Percentiles rank a stretch among this genome's conserved stretches.
phyloP scores from a whole-genome alignment of 2,113 vertebrate genomes.

The Melospiza georgiana region DNA sequence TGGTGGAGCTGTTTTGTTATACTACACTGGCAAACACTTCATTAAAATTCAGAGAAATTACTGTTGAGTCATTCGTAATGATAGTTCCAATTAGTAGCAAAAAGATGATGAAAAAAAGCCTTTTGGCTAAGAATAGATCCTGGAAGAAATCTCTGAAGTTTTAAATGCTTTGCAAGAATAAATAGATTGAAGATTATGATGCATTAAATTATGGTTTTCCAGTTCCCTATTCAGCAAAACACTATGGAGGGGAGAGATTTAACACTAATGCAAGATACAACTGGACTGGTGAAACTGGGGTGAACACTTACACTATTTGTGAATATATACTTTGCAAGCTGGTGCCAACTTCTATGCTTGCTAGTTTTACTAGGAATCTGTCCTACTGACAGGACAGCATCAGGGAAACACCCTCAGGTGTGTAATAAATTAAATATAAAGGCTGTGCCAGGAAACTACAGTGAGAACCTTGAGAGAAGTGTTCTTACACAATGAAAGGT shows the following conservation, averaged over 20 bases:
- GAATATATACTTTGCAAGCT: not conserved
- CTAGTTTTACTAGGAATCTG: not conserved
- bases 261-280: not conserved
- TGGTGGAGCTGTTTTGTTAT: not conserved
- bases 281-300: not conserved
- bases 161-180: not conserved
- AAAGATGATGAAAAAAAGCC: not conserved
- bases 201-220: not conserved
- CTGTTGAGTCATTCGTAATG: not conserved
- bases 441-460: not conserved
- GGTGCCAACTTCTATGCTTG: not conserved
- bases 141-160: not conserved
- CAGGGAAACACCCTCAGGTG: not conserved
- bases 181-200: not conserved
- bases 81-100: not conserved
- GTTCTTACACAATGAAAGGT: not conserved
- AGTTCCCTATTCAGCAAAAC: not conserved
- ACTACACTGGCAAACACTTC: not conserved
- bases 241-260: not conserved
- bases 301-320: not conserved
- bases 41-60: conserved; percentile 23
- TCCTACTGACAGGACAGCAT: not conserved
- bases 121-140: not conserved
- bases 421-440: not conserved
- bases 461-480: not conserved